phyloP scores from a whole-genome alignment of 2,797 vertebrate genomes.

The Taeniopygia guttata region DNA sequence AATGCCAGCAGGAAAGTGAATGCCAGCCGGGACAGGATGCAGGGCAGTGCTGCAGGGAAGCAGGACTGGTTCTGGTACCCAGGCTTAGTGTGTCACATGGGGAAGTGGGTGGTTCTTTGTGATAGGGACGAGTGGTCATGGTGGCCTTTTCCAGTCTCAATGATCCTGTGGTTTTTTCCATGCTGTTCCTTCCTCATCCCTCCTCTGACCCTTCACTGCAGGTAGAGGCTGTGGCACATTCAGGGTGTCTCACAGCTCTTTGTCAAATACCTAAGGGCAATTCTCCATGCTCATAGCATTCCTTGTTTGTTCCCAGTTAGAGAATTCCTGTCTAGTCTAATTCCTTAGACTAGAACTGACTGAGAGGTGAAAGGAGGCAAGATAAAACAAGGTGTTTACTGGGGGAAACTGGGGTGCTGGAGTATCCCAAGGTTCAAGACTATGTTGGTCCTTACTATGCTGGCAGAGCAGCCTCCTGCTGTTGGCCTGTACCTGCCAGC shows the following conservation, averaged over 20 bases:
- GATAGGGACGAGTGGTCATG: too few relatives aligned
- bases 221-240: not conserved
- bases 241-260: not conserved
- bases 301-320: not conserved
- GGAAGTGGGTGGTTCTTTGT: not conserved
- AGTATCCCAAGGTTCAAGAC: not conserved
- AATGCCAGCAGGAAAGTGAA: not conserved
- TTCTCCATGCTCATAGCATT: fast-evolving
- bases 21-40: not conserved
- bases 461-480: not conserved
- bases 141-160: not conserved
- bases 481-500: not conserved
- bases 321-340: not conserved
- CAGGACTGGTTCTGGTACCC: not conserved
- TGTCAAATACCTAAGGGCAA: not conserved
- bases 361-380: not conserved
- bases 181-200: not conserved
- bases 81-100: fast-evolving
- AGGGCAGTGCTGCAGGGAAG: not conserved
- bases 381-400: not conserved
- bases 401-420: not conserved
- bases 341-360: not conserved
- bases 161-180: not conserved
- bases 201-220: not conserved
- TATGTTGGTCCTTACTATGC: fast-evolving